Base-by-base conservation (phyloP, 2,797 vertebrate genomes). In the Rousettus madagascariensis region DNA sequence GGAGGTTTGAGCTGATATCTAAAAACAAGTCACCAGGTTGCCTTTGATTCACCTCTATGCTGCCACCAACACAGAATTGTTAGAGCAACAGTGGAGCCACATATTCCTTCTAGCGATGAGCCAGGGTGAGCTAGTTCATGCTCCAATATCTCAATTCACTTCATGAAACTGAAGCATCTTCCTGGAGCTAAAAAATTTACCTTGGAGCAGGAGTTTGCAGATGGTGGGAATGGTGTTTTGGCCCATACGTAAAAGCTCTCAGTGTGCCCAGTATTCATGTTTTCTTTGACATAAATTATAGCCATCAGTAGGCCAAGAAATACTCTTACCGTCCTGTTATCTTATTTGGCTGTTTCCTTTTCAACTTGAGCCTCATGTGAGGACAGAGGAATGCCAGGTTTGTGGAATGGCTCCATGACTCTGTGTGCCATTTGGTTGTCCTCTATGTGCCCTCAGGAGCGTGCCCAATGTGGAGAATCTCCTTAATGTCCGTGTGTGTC, bases 271-370 rank as follows among this genome's bases (percentile, higher is more conserved):
- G 11, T 6, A 8, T 15, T 74, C 36, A 0, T 41, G 24, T 22
- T 84, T 59, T 17, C 46, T 77, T 65, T 43, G 74, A 53, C 24
- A 4, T 72, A 38, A 55, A 19, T 17, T 15, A 24, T 43, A 53
- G 61, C 22, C 6, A 1, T 51, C 17, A 2, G 13, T 10, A 1
- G 61, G 33, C 41, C 36, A 26, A 0, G 1, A 30, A 2, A 9
- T 5, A 1, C 7, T 30, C 28, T 6, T 15, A 4, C 13, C 41
- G 22, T 33, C 78, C 22, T 55, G 0, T 22, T 63, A 30, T 36
- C 57, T 63, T 28, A 10, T 24, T 85, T 30, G 51, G 24, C 22
- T 41, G 0, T 49, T 86, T 51, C 51, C 28, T 22, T 61, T 74
- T 72, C 12, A 33, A 1, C 17, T 41, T 33, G 46, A 86, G 6